Evolutionary conservation across 1,140 invertebrate genomes (phyloP).

Genomic region (Caenorhabditis remanei): DNA sequence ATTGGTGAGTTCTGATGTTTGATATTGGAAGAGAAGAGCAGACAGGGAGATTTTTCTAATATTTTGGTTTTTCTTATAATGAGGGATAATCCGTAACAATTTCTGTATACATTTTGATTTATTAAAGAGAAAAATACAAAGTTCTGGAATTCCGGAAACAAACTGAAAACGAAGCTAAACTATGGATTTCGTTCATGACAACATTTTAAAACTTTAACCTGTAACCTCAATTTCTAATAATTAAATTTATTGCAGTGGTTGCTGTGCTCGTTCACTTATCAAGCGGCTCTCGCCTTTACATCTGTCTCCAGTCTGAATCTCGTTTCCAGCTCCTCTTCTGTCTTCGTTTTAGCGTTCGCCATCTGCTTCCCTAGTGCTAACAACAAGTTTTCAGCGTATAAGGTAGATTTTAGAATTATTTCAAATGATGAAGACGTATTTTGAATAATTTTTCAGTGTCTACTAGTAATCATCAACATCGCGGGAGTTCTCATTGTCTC

Average conservation of each 20-base stretch:
- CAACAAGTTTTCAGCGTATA: constrained; percentile 48
- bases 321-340: constrained; percentile 61
- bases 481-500: constrained; percentile 63
- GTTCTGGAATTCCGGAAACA: too few species aligned
- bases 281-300: constrained; percentile 63
- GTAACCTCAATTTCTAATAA: background rate
- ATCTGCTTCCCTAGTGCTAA: constrained; percentile 60
- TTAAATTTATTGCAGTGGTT: constrained; percentile 63
- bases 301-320: constrained; percentile 65
- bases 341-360: constrained; percentile 63
- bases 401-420: constrained; percentile 50
- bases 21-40: background rate
- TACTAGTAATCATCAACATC: constrained; percentile 61
- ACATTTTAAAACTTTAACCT: background rate
- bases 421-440: background rate
- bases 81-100: too few species aligned
- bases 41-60: too few species aligned
- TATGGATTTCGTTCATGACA: too few species aligned
- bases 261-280: constrained; percentile 64
- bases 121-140: too few species aligned
- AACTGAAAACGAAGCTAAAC: too few species aligned
- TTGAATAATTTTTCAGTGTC: background rate
- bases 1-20: constrained; percentile 23
- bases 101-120: too few species aligned
- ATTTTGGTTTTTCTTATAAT: too few species aligned